A percentile compares a stretch with the other conserved stretches of the same genome.
phyloP scores from a whole-genome alignment of 2,113 vertebrate genomes.

The Steatornis caripensis region DNA sequence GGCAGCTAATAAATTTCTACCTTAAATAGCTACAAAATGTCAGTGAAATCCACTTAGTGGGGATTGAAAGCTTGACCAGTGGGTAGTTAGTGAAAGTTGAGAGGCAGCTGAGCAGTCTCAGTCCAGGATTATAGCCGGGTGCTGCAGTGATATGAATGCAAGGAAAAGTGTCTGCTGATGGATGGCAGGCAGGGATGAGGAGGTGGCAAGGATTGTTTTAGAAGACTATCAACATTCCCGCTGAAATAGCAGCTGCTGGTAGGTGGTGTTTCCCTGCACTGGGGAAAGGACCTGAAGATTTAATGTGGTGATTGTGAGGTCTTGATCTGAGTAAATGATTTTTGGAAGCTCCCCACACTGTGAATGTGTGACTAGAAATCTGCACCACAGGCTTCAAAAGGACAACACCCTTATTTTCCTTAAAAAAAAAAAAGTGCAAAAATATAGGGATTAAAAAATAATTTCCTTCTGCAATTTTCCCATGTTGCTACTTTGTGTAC shows the following conservation, averaged over 20 bases:
- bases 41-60: background rate
- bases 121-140: background rate
- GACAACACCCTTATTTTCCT: background rate
- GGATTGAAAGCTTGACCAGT: background rate
- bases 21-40: background rate
- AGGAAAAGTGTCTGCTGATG: background rate
- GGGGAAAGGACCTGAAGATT: background rate
- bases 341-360: background rate
- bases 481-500: background rate
- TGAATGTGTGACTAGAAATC: background rate
- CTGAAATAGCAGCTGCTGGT: background rate
- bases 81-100: background rate
- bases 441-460: background rate
- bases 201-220: background rate
- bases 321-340: background rate
- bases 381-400: background rate
- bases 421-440: background rate
- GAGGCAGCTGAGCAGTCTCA: background rate
- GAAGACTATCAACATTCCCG: background rate
- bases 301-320: background rate
- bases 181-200: background rate
- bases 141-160: rapidly evolving
- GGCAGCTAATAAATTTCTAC: background rate
- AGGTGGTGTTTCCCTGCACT: background rate
- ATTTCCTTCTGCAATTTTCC: background rate